Base-by-base conservation (phyloP, 2,888 invertebrate genomes). In the Aphodius granarius region DNA sequence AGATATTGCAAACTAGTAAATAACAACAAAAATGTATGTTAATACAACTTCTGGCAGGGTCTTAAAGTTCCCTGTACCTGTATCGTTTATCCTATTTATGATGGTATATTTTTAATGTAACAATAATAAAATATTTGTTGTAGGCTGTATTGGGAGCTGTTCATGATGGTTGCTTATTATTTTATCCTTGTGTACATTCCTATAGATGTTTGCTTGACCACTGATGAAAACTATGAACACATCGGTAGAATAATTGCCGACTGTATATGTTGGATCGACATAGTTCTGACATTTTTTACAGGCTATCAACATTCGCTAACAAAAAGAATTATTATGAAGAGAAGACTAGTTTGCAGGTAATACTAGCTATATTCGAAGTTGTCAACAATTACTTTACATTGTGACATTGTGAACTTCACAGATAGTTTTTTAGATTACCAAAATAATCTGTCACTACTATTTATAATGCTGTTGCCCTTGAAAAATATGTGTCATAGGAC, bases 301-400 rank as follows among this genome's bases (percentile, higher is more conserved):
- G 77, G 77, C 2, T 75, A 73, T 63, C 73, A 75, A 18, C 73
- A 75, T 65, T 9, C 65, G 6, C 16, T 21, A 6, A 73, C 75
- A 0, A 77, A 75, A 71, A 66, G 73, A n/a, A 63, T 77, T 13
- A 66, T 75, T 9, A 75, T 77, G 77, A 21, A 75, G 13, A 63
- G 43, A 43, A 75, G 71, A 63, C 16, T 22, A 18, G 73, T 77
- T 1, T 75, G 75, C 16, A 65, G 72, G 75, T 84, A 84, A 21
- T 5, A 17, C 15, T n/a, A 0, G 78, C 71, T 17, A 13, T 66
- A 23, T 19, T 13, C 9, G n/a, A n/a, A n/a, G n/a, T n/a, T n/a
- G n/a, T n/a, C n/a, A n/a, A n/a, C n/a, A n/a, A n/a, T n/a, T n/a
- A n/a, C n/a, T n/a, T n/a, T n/a, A n/a, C n/a, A n/a, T n/a, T n/a